Evolutionary conservation across 2,797 vertebrate genomes (phyloP).

Genomic region (Australoheros facetus): DNA sequence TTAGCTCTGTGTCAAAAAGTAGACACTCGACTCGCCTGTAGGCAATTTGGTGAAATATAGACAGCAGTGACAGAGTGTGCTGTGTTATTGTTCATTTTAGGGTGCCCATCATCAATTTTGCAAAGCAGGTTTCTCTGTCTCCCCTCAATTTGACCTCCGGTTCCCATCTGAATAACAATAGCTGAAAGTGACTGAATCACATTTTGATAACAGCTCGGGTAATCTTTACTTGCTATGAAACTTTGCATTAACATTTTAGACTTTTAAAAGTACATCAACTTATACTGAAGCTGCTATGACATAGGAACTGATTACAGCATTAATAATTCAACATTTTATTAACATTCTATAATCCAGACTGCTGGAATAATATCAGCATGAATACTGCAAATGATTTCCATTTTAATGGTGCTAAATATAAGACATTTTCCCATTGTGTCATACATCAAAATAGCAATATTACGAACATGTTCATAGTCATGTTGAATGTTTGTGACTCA

Average conservation of each 20-base stretch:
- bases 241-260: slow-evolving; percentile 25
- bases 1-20: slow-evolving; percentile 53
- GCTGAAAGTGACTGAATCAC: slow-evolving; percentile 5
- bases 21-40: slow-evolving; percentile 18
- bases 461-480: neutral
- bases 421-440: slow-evolving; percentile 10
- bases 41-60: slow-evolving; percentile 42
- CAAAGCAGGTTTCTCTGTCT: slow-evolving; percentile 34
- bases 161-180: slow-evolving; percentile 44
- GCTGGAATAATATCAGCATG: neutral
- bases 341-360: slow-evolving; percentile 15
- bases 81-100: slow-evolving; percentile 27
- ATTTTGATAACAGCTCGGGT: slow-evolving; percentile 5
- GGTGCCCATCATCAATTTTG: slow-evolving; percentile 56
- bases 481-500: slow-evolving; percentile 8
- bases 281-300: neutral
- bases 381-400: slow-evolving; percentile 8
- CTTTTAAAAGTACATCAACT: neutral
- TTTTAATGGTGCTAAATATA: slow-evolving; percentile 16
- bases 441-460: neutral
- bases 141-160: slow-evolving; percentile 34
- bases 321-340: slow-evolving; percentile 27
- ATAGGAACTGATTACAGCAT: slow-evolving; percentile 1
- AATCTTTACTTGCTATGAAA: slow-evolving; percentile 2
- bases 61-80: slow-evolving; percentile 5